Evolutionary conservation across 2,113 vertebrate genomes (phyloP).

Genomic region (Cynocephalus volans): DNA sequence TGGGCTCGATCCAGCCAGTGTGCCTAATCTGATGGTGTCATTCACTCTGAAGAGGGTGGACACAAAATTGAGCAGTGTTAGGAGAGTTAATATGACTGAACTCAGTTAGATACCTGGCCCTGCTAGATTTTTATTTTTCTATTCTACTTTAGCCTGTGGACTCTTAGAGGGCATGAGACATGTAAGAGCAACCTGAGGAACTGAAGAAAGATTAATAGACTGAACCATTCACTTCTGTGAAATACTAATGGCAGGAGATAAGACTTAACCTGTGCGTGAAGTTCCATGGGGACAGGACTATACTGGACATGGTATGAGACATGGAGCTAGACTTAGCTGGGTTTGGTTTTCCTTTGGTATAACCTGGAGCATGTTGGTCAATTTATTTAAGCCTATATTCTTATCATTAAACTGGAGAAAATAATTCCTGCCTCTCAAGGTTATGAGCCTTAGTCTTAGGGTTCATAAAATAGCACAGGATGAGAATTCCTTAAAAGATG

Average conservation of each 20-base stretch:
- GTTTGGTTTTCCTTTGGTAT: background rate
- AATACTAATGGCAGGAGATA: background rate
- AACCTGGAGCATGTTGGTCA: background rate
- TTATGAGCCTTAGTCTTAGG: background rate
- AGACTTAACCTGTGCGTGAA: background rate
- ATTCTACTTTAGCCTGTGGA: background rate
- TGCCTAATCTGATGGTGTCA: slow-evolving; percentile 59
- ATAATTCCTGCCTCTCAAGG: background rate
- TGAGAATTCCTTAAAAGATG: background rate
- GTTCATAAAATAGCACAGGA: background rate
- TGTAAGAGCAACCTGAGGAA: too few species aligned
- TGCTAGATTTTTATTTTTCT: background rate
- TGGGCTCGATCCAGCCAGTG: slow-evolving; percentile 41
- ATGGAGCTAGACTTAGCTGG: background rate
- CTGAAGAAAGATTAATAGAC: rapidly evolving
- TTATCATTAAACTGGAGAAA: background rate
- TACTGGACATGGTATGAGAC: too few species aligned
- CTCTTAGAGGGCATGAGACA: background rate
- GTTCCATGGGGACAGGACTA: background rate
- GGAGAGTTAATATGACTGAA: background rate
- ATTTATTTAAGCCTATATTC: background rate
- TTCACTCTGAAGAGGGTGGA: background rate
- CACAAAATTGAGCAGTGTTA: background rate
- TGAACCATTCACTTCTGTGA: rapidly evolving
- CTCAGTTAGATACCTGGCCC: background rate